Conservation (phyloP, 2,797 vertebrate species). For the Sebastiscus tertius region DNA sequence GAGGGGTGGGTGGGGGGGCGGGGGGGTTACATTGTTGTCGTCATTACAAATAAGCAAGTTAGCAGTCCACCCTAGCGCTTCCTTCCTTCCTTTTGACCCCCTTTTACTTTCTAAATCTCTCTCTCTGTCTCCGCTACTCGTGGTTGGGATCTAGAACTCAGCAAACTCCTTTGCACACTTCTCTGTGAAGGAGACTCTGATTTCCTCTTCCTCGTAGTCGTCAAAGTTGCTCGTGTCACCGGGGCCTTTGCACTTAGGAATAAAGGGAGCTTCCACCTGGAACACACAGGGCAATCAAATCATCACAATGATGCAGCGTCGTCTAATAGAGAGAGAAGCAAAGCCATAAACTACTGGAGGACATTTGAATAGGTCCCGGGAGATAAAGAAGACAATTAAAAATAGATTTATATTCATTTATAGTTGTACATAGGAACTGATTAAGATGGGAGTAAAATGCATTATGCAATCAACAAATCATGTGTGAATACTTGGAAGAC, state of each 20-base stretch:
- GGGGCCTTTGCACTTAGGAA: constrained; percentile 96
- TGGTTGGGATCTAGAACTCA: constrained; percentile 88
- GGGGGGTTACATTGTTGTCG: constrained; percentile 74
- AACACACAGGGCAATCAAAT: constrained; percentile 35
- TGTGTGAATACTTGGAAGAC: neutral
- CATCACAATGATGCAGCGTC: neutral
- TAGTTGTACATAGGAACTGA: neutral
- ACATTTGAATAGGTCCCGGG: neutral
- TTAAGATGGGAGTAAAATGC: neutral
- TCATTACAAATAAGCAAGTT: constrained; percentile 81
- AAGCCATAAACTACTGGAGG: neutral
- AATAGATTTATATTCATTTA: constrained; percentile 3
- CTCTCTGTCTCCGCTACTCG: constrained; percentile 54
- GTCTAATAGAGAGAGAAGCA: neutral
- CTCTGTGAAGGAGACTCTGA: constrained; percentile 93
- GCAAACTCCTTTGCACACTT: constrained; percentile 96
- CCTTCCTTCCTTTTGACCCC: constrained; percentile 62
- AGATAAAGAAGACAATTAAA: neutral
- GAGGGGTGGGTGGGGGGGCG: neutral
- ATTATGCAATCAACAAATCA: neutral
- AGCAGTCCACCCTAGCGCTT: constrained; percentile 78
- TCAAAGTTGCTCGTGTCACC: constrained; percentile 97
- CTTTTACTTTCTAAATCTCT: constrained; percentile 58
- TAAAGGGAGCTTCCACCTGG: constrained; percentile 94
- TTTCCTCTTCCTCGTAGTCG: constrained; percentile 95